Base-by-base conservation (phyloP, 1,140 invertebrate species). In the Leptinotarsa defecta region DNA sequence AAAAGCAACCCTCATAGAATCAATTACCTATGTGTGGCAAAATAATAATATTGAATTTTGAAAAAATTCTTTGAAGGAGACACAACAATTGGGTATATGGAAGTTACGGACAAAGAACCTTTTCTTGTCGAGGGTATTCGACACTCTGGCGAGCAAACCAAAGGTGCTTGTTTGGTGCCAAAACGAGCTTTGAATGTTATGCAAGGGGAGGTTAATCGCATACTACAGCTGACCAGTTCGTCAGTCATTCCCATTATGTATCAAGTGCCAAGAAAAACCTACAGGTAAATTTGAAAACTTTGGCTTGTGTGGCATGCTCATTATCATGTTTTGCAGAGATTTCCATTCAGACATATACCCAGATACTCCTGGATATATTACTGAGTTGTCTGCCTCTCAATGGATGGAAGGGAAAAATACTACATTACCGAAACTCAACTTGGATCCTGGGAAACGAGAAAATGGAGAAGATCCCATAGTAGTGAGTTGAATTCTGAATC, bases 271-370 rank as follows among this genome's bases (percentile, higher is more conserved):
- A 89, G 96, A 84, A 98, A 97, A 81, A 84, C 83, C 22, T 86
- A 85, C 74, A 83, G 83, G 83, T 83, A 80, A 68, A 43, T 68
- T 24, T 57, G 52, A 57, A 19, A 57, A 19, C n/a, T 57, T 15
- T 69, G 19, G 24, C 6, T 68, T 68, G n/a, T 69, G 15, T 49
- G 27, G 6, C 4, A 17, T 62, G 20, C 17, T 22, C 17, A 48
- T 87, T 4, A 84, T 95, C 94, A 93, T n/a, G 96, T 96, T 19
- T 57, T 57, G 52, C 85, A 89, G 94, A 81, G 96, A 98, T 78
- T 98, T 96, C 84, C 96, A 98, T 87, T 91, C 92, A 6, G 96
- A 98, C 85, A 86, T 98, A 69, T 98, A 94, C 87, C 96, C 96
- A 1, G 95, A 97, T 61, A 98, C 96, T 13, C 85, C 87, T 57